Evolutionary conservation across 2,888 invertebrate genomes (phyloP), one percentile per base, ranked within the genome.

Genomic region (Lithophane socia): DNA sequence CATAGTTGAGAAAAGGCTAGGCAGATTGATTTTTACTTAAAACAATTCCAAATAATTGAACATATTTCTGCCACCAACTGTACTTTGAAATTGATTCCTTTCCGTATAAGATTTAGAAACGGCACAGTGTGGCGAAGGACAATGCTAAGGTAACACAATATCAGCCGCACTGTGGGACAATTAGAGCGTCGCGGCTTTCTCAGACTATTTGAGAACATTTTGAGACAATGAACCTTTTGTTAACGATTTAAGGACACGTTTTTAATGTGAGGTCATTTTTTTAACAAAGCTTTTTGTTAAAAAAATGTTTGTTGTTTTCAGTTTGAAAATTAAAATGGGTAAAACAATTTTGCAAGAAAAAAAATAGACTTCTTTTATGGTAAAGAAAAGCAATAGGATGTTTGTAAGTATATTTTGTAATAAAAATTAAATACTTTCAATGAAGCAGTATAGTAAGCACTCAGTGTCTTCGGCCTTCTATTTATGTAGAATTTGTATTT

Each of bases 61-160:
- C 29, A 60, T 60, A 9, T 60, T 44, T 56, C 16, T 72, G 63
- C 77, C 9, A n/a, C 64, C 7, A 10, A 77, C 87, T 93, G 93
- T 95, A 95, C 94, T 75, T 52, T 91, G 91, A 91, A 93, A 94
- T 90, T 90, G 92, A 94, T 91, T 94, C 93, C 92, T 94, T 93
- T 89, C 89, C 88, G 91, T 90, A 90, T 93, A 96, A 96, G 96
- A 96, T 95, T 94, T 92, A 94, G 95, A 95, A 94, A 94, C 89
- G 89, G 90, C 88, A 92, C 90, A 91, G 91, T 92, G 90, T 69
- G 88, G 84, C 74, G 64, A 80, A 87, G 88, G 85, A 95, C 94
- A 94, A 96, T 94, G 90, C 90, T 86, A 87, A 81, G 79, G 95
- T 92, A 94, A 95, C 89, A 80, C 86, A 91, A 95, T 93, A 93